phyloP scores from a whole-genome alignment of 2,113 vertebrate species.

The Rhynchopsitta pachyrhyncha region DNA sequence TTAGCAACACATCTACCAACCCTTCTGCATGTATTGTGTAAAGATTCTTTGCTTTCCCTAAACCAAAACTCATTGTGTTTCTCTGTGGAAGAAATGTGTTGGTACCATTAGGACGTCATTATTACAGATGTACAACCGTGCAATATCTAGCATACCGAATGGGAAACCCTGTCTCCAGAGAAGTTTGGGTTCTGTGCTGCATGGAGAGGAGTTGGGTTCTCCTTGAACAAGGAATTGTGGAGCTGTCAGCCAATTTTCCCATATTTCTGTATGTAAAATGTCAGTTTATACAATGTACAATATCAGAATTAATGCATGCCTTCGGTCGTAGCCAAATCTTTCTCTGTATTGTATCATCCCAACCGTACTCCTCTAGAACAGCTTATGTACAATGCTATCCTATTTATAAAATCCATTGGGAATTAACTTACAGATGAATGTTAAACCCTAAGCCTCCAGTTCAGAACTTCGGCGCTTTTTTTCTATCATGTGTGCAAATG shows the following conservation, averaged over 20 bases:
- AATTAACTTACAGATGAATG: conserved; percentile 76
- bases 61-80: conserved; percentile 73
- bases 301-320: conserved; percentile 86
- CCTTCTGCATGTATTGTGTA: conserved; percentile 88
- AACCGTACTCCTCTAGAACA: conserved; percentile 76
- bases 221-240: conserved; percentile 70
- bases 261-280: conserved; percentile 77
- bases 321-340: conserved; percentile 82
- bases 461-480: conserved; percentile 76
- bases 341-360: conserved; percentile 82
- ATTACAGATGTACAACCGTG: conserved; percentile 76
- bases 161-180: conserved; percentile 66
- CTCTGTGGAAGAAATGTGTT: conserved; percentile 79
- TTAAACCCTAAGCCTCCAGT: conserved; percentile 79
- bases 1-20: conserved; percentile 87
- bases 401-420: conserved; percentile 77
- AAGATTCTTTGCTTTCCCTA: conserved; percentile 68
- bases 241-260: conserved; percentile 74
- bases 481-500: conserved; percentile 83
- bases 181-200: conserved; percentile 77
- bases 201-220: conserved; percentile 75
- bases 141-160: conserved; percentile 68
- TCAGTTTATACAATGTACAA: conserved; percentile 83
- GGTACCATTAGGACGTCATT: conserved; percentile 73
- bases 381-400: conserved; percentile 87